Evolutionary conservation across 1,140 invertebrate species (phyloP).

Genomic region (Paraescarpia echinospica): DNA sequence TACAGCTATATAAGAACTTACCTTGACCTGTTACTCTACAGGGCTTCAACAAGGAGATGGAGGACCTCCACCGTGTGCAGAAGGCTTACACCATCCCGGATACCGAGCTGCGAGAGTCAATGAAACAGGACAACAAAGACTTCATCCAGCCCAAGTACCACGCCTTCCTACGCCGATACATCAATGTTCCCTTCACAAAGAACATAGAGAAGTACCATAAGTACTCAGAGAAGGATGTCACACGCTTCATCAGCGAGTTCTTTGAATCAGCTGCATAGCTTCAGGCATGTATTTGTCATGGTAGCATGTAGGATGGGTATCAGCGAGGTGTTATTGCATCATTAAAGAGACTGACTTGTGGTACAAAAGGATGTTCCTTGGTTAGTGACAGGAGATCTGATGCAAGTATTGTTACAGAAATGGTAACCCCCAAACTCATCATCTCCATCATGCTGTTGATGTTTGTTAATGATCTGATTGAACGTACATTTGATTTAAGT

Average conservation of each 20-base stretch:
- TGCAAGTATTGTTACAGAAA: not conserved
- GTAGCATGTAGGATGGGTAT: not conserved
- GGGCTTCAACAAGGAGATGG: slow-evolving; percentile 94
- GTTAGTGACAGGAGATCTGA: not conserved
- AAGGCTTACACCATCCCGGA: slow-evolving; percentile 92
- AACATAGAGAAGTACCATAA: slow-evolving; percentile 86
- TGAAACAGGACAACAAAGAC: slow-evolving; percentile 84
- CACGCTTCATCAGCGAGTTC: slow-evolving; percentile 76
- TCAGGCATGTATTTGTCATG: not conserved
- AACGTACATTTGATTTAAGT: no score
- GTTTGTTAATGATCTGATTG: no score
- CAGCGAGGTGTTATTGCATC: no score
- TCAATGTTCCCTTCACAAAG: slow-evolving; percentile 79
- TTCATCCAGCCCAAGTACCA: slow-evolving; percentile 71
- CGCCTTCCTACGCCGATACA: slow-evolving; percentile 64
- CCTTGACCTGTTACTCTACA: slow-evolving; percentile 52
- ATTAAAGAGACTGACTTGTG: no score
- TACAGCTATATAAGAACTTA: no score
- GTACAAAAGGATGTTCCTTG: not conserved
- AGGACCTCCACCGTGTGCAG: slow-evolving; percentile 79
- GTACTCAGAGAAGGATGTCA: slow-evolving; percentile 80
- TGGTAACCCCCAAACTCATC: not conserved
- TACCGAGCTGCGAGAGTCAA: slow-evolving; percentile 76
- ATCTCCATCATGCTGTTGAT: no score
- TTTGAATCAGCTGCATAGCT: slow-evolving; percentile 74